These are phyloP conservation scores for Phortica variegata DNA, from an alignment of 1,140 invertebrate genomes.

Conservation along the genomic window DNA sequence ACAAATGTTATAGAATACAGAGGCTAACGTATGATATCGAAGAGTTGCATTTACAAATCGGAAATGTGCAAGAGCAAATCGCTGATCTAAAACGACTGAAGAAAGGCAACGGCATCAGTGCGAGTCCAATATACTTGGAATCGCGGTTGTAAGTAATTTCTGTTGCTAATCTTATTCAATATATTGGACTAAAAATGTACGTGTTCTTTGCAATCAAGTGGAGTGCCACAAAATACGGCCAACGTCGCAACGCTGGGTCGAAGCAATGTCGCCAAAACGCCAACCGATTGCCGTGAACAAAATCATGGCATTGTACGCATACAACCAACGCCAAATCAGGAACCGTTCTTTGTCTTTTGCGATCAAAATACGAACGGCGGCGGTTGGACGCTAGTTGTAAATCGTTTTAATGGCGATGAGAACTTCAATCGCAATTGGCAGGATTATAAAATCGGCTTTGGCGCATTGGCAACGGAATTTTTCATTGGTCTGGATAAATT, in stretches of 20 bases:
- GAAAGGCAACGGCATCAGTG: neutral
- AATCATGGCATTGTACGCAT: conserved; percentile 30
- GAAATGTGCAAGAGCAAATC: conserved; percentile 31
- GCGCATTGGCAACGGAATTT: conserved; percentile 22
- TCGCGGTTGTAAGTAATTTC: conserved; percentile 32
- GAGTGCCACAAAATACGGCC: conserved; percentile 6
- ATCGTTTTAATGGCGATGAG: conserved; percentile 31
- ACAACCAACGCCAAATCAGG: conserved; percentile 9
- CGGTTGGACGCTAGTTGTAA: conserved; percentile 32
- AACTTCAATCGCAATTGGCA: conserved; percentile 35
- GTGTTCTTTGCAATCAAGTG: conserved; percentile 3
- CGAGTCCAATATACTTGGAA: too few relatives aligned
- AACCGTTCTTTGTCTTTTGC: conserved; percentile 37
- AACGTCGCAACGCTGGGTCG: neutral
- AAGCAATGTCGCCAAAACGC: conserved; percentile 4
- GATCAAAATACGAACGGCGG: conserved; percentile 30
- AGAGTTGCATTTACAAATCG: conserved; percentile 24
- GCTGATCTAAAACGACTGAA: conserved; percentile 22
- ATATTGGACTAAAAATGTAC: too few relatives aligned
- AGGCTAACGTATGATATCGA: conserved; percentile 17
- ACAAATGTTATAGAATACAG: too few relatives aligned
- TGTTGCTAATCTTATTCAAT: neutral
- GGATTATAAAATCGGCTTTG: conserved; percentile 41
- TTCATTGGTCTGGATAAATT: conserved; percentile 39
- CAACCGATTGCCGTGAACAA: conserved; percentile 25